Percentiles rank a stretch among this genome's conserved stretches.
Evolutionary conservation across 2,797 vertebrate species (phyloP).

Genomic region (Melanogrammus aeglefinus): DNA sequence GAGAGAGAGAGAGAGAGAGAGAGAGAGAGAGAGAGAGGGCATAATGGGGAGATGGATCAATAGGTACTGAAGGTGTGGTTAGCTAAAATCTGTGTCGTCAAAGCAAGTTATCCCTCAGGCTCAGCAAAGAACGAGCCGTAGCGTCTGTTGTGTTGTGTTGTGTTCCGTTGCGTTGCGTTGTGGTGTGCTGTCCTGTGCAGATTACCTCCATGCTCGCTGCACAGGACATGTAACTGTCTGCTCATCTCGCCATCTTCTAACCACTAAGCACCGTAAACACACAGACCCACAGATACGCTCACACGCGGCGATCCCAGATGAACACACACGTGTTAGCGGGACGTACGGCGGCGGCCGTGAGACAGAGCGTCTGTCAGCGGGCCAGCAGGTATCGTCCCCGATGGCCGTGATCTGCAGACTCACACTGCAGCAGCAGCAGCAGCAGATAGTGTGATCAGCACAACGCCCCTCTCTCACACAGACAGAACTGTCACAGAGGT

Average conservation of each 20-base stretch:
- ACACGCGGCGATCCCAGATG: neutral
- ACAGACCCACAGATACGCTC: neutral
- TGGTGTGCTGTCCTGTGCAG: too few relatives aligned
- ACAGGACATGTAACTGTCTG: too few relatives aligned
- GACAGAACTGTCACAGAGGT: neutral
- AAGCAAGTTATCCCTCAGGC: too few relatives aligned
- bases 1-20: too few relatives aligned
- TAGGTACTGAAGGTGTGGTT: conserved; percentile 51
- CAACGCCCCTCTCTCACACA: conserved; percentile 33
- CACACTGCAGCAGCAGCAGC: conserved; percentile 61
- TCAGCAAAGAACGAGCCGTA: too few relatives aligned
- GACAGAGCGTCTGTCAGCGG: conserved; percentile 48
- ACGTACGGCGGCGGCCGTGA: too few relatives aligned
- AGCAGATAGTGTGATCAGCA: conserved; percentile 63
- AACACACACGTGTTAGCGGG: neutral
- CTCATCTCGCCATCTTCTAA: too few relatives aligned
- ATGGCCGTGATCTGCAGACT: conserved; percentile 70
- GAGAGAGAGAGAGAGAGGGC: too few relatives aligned
- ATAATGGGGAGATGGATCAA: conserved; percentile 41
- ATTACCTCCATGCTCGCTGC: too few relatives aligned
- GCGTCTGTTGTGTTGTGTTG: too few relatives aligned
- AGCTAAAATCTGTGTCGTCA: conserved; percentile 19
- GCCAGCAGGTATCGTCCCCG: conserved; percentile 51
- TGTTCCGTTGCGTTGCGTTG: too few relatives aligned
- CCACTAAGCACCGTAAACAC: too few relatives aligned